Evolutionary conservation across 2,113 vertebrate genomes (phyloP), one percentile per base, ranked within the genome.

Genomic region (Erpornis zantholeuca): DNA sequence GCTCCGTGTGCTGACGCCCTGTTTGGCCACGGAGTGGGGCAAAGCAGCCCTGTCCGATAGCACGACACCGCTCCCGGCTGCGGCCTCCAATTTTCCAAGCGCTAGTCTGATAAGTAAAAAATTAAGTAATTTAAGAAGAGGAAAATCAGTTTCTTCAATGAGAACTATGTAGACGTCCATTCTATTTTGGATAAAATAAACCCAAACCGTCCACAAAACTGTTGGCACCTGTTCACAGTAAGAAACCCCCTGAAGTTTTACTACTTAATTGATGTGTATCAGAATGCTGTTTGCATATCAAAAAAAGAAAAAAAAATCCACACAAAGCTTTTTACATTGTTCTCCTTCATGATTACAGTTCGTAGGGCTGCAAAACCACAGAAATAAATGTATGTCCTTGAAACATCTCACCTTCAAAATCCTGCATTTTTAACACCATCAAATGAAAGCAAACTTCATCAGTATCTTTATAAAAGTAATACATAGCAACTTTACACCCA

Each of bases 1-100:
- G 35, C 18, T 36, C 23, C 0, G 0, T 9, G 7, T 7, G 28
- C 21, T 33, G 13, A 10, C 2, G 4, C 21, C 6, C 18, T 22
- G 5, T 38, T 38, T 12, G 45, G 29, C 50, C 40, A 21, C 1
- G 3, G 12, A 49, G 15, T 10, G 9, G 10, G 11, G 29, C 27
- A 22, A 36, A 61, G 24, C 45, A 22, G 4, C 56, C 4, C 1
- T 7, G 25, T 23, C 16, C 66, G 49, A 6, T 29, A 17, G 24
- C n/a, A 11, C 5, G 1, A 31, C 25, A 16, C 6, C 3, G 4
- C 18, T 40, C 57, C 9, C 2, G 2, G 19, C 52, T 45, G 44
- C 33, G 13, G 31, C 3, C 7, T 15, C 7, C 16, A 2, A 27
- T 16, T 63, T 71, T 23, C 47, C n/a, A 8, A 53, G 57, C 0